Evolutionary conservation across 2,797 vertebrate species (phyloP).

Genomic region (Cygnus olor): DNA sequence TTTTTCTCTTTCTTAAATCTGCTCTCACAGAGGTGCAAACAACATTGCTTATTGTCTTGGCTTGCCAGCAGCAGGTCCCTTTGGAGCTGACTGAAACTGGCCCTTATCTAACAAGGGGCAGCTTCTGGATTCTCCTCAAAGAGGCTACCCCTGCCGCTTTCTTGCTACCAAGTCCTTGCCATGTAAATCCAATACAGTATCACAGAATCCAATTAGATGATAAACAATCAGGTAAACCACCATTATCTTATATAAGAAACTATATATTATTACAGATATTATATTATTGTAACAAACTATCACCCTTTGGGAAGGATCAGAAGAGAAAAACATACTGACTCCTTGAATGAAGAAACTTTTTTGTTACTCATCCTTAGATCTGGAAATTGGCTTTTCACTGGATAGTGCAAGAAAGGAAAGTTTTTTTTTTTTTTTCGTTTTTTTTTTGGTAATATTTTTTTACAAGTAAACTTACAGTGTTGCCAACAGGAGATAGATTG

Average conservation of each 20-base stretch:
- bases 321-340: background rate
- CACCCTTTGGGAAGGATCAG: background rate
- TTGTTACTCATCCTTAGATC: background rate
- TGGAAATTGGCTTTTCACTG: background rate
- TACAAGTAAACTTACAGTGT: background rate
- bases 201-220: background rate
- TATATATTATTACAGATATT: conserved; percentile 18
- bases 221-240: background rate
- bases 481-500: background rate
- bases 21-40: too few relatives aligned
- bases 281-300: background rate
- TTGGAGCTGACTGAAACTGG: too few relatives aligned
- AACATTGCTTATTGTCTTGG: too few relatives aligned
- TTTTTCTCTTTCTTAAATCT: too few relatives aligned
- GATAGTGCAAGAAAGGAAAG: background rate
- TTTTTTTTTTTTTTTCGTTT: background rate
- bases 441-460: background rate
- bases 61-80: too few relatives aligned
- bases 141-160: too few relatives aligned
- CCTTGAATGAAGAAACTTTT: background rate
- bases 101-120: too few relatives aligned
- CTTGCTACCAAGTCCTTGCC: too few relatives aligned
- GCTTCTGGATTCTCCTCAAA: too few relatives aligned
- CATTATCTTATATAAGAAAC: background rate
- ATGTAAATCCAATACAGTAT: background rate